Conservation (phyloP, 2,113 vertebrate genomes). For the Tiliqua scincoides region DNA sequence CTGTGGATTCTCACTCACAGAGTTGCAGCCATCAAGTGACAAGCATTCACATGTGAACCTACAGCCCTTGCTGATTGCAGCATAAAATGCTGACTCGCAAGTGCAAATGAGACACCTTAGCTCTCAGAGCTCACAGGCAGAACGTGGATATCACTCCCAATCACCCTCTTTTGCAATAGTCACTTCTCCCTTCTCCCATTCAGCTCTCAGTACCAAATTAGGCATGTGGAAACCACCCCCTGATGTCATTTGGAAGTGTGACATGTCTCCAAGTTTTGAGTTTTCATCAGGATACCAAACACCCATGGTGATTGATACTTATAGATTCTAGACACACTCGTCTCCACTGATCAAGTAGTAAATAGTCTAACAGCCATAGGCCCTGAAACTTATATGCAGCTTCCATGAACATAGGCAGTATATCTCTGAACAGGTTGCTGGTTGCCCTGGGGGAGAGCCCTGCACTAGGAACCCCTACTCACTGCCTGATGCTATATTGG, state of each 20-base stretch:
- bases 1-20: too few relatives aligned
- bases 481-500: too few relatives aligned
- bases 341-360: too few relatives aligned
- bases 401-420: background rate
- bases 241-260: background rate
- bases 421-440: too few relatives aligned
- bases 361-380: background rate
- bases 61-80: background rate
- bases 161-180: background rate
- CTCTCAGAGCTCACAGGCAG: background rate
- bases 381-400: background rate
- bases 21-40: too few relatives aligned
- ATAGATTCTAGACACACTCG: background rate
- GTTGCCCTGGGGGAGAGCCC: too few relatives aligned
- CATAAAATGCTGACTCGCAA: background rate
- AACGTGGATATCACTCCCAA: background rate
- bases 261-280: background rate
- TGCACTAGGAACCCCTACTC: too few relatives aligned
- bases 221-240: too few relatives aligned
- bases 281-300: background rate
- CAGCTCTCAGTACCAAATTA: too few relatives aligned
- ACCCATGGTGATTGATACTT: background rate
- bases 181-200: background rate
- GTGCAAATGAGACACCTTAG: background rate
- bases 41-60: background rate